Percentiles rank a stretch among this genome's conserved stretches.
Evolutionary conservation across 2,797 vertebrate genomes (phyloP).

Genomic region (Taenioides sp.): DNA sequence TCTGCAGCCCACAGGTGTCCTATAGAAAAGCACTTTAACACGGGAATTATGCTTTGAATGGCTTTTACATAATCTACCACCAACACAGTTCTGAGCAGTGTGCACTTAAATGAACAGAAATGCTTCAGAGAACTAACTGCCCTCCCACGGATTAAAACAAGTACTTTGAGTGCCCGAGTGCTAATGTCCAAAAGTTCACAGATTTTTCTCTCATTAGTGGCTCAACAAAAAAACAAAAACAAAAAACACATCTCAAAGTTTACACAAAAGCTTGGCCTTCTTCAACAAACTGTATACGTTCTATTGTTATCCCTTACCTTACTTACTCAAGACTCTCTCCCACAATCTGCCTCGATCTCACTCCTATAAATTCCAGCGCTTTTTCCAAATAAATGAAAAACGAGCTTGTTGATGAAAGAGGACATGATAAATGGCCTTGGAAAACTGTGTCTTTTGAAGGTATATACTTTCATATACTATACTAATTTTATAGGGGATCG

Average conservation of each 20-base stretch:
- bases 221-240: not conserved
- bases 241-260: constrained; percentile 16
- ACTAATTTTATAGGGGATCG: constrained; percentile 50
- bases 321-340: not conserved
- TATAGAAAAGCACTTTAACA: constrained; percentile 31
- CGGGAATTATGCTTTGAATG: constrained; percentile 46
- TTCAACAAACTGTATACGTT: not conserved
- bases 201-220: constrained; percentile 25
- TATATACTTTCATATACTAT: not conserved
- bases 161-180: constrained; percentile 27
- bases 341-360: not conserved
- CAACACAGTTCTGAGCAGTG: constrained; percentile 53
- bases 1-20: constrained; percentile 28
- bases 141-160: constrained; percentile 49
- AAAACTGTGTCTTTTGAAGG: constrained; percentile 39
- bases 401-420: constrained; percentile 31
- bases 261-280: constrained; percentile 12
- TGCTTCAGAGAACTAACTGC: constrained; percentile 35
- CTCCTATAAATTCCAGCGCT: not conserved
- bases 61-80: constrained; percentile 65
- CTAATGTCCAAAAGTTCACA: constrained; percentile 41
- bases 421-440: constrained; percentile 42
- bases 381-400: constrained; percentile 36
- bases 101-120: constrained; percentile 53
- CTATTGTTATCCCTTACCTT: constrained; percentile 15